Conservation (phyloP, 2,797 vertebrate species). For the Myiothlypis coronata region DNA sequence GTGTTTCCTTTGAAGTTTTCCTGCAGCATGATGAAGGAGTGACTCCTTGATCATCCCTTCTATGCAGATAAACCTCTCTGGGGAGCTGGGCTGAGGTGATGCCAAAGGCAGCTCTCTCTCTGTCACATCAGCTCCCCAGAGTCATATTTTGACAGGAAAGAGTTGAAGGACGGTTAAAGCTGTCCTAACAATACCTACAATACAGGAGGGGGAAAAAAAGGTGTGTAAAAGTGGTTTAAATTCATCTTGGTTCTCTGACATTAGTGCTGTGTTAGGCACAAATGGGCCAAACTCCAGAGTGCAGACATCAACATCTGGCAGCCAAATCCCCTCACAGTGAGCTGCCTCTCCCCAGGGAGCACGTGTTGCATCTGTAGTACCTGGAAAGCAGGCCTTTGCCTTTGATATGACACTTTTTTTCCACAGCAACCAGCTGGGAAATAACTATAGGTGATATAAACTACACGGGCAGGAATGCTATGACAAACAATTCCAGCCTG, state of each 20-base stretch:
- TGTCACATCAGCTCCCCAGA: neutral
- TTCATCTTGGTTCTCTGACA: neutral
- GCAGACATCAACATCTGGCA: neutral
- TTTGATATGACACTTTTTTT: constrained; percentile 46
- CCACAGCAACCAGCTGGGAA: constrained; percentile 51
- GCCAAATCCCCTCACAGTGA: neutral
- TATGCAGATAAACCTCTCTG: neutral
- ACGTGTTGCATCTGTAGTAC: neutral
- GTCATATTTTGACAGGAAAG: neutral
- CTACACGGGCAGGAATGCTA: constrained; percentile 16
- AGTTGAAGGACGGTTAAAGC: neutral
- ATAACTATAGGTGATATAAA: constrained; percentile 52
- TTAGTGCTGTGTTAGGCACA: neutral
- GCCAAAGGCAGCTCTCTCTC: neutral
- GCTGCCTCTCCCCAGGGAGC: neutral
- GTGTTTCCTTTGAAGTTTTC: neutral
- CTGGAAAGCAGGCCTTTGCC: neutral
- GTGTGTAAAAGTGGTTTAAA: neutral
- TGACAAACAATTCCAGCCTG: neutral
- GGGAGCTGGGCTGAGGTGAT: neutral
- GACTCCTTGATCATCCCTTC: neutral
- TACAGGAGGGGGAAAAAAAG: fast-evolving
- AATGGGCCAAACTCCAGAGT: neutral
- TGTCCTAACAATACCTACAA: neutral
- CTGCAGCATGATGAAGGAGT: neutral